Conservation (phyloP, 2,797 vertebrate species). For the Chromobotia macracanthus region DNA sequence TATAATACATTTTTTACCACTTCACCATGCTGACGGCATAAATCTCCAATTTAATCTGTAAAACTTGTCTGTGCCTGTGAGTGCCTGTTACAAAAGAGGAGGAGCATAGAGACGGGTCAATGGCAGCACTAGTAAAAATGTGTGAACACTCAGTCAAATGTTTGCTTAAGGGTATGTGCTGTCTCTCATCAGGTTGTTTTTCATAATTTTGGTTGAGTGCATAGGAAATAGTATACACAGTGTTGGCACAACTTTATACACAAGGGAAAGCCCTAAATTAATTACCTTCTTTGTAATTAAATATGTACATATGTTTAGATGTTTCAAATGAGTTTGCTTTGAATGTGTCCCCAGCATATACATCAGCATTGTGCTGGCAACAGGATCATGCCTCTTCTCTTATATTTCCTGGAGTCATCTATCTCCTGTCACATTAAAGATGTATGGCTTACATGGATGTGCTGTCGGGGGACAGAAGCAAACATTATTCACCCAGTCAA, state of each 20-base stretch:
- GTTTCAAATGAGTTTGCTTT: slow-evolving; percentile 32
- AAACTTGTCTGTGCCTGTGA: too few species aligned
- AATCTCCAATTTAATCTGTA: too few species aligned
- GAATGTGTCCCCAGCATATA: slow-evolving; percentile 40
- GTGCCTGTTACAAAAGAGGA: too few species aligned
- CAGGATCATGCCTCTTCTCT: slow-evolving; percentile 44
- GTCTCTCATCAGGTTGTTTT: background rate
- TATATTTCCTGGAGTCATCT: slow-evolving; percentile 52
- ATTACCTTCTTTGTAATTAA: slow-evolving; percentile 22
- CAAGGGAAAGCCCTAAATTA: background rate
- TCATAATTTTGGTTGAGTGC: background rate
- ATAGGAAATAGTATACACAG: background rate
- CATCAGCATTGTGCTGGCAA: slow-evolving; percentile 14
- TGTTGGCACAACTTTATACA: background rate
- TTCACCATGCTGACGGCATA: too few species aligned
- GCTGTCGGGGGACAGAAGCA: slow-evolving; percentile 49
- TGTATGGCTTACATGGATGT: slow-evolving; percentile 57
- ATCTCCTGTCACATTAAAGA: slow-evolving; percentile 57
- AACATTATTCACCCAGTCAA: slow-evolving; percentile 49
- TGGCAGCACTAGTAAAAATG: too few species aligned
- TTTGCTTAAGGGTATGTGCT: background rate
- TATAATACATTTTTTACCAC: too few species aligned
- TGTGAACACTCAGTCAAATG: background rate
- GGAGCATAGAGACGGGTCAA: too few species aligned
- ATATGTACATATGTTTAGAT: background rate